Base-by-base conservation (phyloP, 2,113 vertebrate genomes). In the Trematocara zebra region DNA sequence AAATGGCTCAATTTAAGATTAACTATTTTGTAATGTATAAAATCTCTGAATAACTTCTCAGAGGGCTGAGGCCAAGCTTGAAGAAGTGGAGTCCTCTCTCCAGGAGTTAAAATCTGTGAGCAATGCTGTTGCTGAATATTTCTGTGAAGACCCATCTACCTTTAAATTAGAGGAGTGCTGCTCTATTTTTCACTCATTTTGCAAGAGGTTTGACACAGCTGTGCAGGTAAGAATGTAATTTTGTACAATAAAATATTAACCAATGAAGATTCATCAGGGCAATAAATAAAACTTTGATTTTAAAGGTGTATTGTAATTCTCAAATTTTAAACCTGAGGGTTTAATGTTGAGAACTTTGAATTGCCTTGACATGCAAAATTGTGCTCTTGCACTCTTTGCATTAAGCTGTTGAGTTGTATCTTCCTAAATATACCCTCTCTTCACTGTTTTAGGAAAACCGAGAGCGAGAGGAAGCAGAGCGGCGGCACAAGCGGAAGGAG, bases 121-220 rank as follows among this genome's bases (percentile, higher is more conserved):
- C 18, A 4, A 56, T 1, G 79, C 95, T 2, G 95, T 97, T 10
- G 96, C 96, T 0, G 96, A 97, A 81, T 97, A 87, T 78, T 96
- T 96, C 91, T 97, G 97, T 83, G 97, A 97, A 88, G 97, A 97
- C 26, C 95, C 96, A 1, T 49, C 84, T 4, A 64, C 87, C 26
- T 97, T 97, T 82, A 96, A 94, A 44, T 88, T 97, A 44, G 96
- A 96, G 64, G 96, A 97, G 83, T 97, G 96, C 90, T 97, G 96
- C 92, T 93, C 93, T 69, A 96, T 97, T 91, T 97, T 97, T 79
- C 86, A 95, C 84, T 95, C 93, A 2, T 97, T 97, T 80, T 95
- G 95, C 82, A 95, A 94, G 44, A 95, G 94, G 78, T 97, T 97
- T 87, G 91, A 94, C 14, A 91, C 69, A 8, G 96, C 97, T n/a